Evolutionary conservation across 1,140 invertebrate species (phyloP).

Genomic region (Pachypeltis micranthus): DNA sequence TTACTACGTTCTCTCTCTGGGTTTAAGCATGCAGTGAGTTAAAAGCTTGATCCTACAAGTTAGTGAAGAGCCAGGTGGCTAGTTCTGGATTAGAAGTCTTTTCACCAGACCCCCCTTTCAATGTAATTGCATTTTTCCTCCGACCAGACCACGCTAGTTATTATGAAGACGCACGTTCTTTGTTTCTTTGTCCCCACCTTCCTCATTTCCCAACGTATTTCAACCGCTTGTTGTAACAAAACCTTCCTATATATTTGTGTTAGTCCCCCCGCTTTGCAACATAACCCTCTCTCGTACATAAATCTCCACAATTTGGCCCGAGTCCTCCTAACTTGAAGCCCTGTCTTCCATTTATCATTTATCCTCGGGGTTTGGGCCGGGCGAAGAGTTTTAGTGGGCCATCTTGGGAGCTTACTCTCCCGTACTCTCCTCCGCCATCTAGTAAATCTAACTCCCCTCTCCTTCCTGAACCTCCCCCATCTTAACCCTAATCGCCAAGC

Average conservation of each 20-base stretch:
- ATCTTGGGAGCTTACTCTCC: not conserved
- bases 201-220: not conserved
- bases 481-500: too few species aligned
- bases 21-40: too few species aligned
- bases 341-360: conserved; percentile 6
- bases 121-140: too few species aligned
- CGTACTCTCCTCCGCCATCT: too few species aligned
- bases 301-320: not conserved
- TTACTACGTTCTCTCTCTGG: too few species aligned
- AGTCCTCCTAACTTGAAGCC: conserved; percentile 4
- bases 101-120: too few species aligned
- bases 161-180: conserved; percentile 2
- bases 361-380: not conserved
- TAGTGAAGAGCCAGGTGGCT: too few species aligned
- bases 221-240: not conserved
- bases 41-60: too few species aligned
- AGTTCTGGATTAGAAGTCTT: too few species aligned
- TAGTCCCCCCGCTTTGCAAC: conserved; percentile 3
- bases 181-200: not conserved
- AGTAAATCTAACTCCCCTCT: too few species aligned
- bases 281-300: not conserved
- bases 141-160: too few species aligned
- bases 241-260: conserved; percentile 1
- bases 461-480: too few species aligned
- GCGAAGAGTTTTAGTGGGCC: not conserved